Conservation (phyloP, 2,113 vertebrate species). For the Chamaea fasciata region DNA sequence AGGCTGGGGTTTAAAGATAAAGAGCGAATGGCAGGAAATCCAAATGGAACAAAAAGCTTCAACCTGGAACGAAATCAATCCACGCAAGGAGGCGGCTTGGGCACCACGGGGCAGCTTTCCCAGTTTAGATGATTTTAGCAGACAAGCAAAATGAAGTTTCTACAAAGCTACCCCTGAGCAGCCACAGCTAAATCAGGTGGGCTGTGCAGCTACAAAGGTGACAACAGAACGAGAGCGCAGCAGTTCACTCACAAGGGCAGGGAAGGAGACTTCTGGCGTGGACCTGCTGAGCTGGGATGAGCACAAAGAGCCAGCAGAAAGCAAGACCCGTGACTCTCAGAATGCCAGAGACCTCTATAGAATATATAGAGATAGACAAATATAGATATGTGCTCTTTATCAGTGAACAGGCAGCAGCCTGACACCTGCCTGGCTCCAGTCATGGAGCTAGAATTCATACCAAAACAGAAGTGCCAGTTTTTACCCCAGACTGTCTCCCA, state of each 20-base stretch:
- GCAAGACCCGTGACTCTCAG: not conserved
- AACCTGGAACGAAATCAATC: not conserved
- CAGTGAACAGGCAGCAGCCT: not conserved
- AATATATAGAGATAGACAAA: not conserved
- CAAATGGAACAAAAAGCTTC: not conserved
- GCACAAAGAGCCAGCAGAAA: not conserved
- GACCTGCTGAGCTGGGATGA: not conserved
- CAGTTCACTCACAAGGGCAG: not conserved
- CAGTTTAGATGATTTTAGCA: not conserved
- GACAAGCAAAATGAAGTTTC: not conserved
- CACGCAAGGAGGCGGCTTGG: not conserved
- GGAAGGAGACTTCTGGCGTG: not conserved
- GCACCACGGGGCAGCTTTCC: accelerated
- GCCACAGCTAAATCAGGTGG: not conserved
- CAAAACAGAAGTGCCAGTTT: not conserved
- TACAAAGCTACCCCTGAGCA: not conserved
- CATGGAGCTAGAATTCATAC: accelerated
- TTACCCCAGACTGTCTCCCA: not conserved
- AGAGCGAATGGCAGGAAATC: not conserved
- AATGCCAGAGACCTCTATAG: not conserved
- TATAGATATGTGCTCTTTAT: not conserved
- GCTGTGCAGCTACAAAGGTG: not conserved
- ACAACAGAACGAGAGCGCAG: accelerated
- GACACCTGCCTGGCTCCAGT: not conserved
- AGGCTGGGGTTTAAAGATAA: not conserved